Conservation (phyloP, 1,140 invertebrate genomes). For the Drosophila eugracilis region DNA sequence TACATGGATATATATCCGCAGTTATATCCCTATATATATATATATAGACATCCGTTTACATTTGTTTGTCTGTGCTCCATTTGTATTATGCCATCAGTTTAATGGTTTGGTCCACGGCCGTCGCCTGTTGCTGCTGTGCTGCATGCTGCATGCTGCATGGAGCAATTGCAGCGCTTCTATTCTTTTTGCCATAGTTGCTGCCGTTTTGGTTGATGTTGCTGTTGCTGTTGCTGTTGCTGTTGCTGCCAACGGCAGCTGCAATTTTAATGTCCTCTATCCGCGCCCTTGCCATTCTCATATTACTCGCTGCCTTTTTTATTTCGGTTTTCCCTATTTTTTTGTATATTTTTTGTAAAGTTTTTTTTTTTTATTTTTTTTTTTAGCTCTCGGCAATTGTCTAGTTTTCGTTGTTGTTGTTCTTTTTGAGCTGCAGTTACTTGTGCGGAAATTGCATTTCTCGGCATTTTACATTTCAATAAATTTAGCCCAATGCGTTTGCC, state of each 20-base stretch:
- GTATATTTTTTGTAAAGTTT: constrained; percentile 2
- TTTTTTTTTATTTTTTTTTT: constrained; percentile 44
- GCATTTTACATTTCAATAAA: constrained; percentile 80
- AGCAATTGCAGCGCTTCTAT: constrained; percentile 21
- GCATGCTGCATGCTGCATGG: constrained; percentile 35
- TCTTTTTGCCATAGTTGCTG: constrained; percentile 37
- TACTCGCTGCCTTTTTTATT: constrained; percentile 20
- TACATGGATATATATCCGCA: constrained; percentile 14
- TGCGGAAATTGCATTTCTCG: constrained; percentile 79
- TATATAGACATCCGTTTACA: neutral
- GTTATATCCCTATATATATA: constrained; percentile 6
- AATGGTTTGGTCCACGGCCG: constrained; percentile 28
- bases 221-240: constrained; percentile 8
- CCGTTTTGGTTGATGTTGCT: constrained; percentile 4
- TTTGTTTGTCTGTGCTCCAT: constrained; percentile 14
- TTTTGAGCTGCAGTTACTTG: constrained; percentile 52
- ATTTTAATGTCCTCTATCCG: constrained; percentile 56
- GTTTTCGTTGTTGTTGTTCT: constrained; percentile 16
- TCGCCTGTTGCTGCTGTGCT: constrained; percentile 22
- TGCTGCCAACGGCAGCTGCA: constrained; percentile 44
- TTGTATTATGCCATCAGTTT: constrained; percentile 53
- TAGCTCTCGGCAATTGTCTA: constrained; percentile 58
- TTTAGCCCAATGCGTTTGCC: constrained; percentile 45
- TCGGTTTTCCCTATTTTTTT: constrained; percentile 9
- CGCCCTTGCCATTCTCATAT: constrained; percentile 22